phyloP scores from a whole-genome alignment of 1,140 invertebrate genomes.

The Sinonovacula constricta region DNA sequence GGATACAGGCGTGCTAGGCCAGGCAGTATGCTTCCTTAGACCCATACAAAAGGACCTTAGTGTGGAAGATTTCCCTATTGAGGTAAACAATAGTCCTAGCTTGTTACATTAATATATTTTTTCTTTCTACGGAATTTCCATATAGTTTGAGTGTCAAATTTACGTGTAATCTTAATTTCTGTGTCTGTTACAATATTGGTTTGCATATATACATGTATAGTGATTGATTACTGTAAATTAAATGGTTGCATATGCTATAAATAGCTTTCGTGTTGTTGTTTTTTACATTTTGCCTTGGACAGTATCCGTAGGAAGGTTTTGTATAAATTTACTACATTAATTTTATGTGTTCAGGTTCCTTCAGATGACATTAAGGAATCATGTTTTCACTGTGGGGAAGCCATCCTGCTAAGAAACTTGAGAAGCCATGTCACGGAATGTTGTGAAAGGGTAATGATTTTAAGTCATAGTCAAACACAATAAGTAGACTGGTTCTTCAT shows the following conservation, averaged over 20 bases:
- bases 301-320: no score
- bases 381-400: no score
- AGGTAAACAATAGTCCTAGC: conserved; percentile 18
- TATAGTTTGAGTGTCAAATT: conserved; percentile 12
- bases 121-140: conserved; percentile 15
- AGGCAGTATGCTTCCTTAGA: conserved; percentile 32
- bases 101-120: conserved; percentile 11
- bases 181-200: conserved; percentile 2
- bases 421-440: no score
- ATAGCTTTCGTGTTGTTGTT: neutral
- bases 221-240: neutral
- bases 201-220: conserved; percentile 8
- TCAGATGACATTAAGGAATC: no score
- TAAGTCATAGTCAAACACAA: conserved; percentile 13
- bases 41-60: conserved; percentile 26
- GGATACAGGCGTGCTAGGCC: conserved; percentile 20
- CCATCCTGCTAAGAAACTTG: no score
- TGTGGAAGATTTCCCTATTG: conserved; percentile 3
- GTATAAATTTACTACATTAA: no score
- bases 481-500: no score
- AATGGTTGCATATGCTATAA: neutral
- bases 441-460: no score
- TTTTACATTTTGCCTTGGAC: no score
- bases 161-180: neutral
- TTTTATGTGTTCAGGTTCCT: no score